Percentiles rank a stretch among this genome's conserved stretches.
These are phyloP conservation scores for Serripes groenlandicus DNA, from an alignment of 2,888 invertebrate genomes.

Conservation along the genomic window DNA sequence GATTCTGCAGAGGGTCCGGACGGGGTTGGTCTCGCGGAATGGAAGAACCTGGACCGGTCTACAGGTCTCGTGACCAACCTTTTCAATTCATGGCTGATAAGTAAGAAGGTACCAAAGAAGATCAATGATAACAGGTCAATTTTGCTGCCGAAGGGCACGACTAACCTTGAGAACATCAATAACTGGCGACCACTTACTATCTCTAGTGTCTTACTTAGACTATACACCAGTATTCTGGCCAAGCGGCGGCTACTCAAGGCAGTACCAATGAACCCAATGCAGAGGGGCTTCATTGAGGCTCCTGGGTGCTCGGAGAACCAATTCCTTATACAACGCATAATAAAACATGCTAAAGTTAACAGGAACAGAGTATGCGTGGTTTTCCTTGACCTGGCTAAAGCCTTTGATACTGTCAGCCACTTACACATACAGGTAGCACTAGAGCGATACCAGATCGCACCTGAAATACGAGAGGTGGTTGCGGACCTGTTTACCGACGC, in stretches of 20 bases:
- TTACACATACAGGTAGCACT: not conserved
- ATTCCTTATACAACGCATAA: not conserved
- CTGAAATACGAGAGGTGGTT: not conserved
- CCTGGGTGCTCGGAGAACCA: not conserved
- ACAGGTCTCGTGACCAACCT: not conserved
- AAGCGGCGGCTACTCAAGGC: not conserved
- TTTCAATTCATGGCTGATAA: not conserved
- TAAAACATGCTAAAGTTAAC: not conserved
- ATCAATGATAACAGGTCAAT: not conserved
- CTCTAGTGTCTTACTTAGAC: not conserved
- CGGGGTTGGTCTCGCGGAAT: not conserved
- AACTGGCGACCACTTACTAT: no score
- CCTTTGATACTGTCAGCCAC: not conserved
- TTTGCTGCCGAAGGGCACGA: not conserved
- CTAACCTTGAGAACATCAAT: not conserved
- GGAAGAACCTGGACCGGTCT: not conserved
- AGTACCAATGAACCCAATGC: not conserved
- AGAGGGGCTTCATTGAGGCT: not conserved
- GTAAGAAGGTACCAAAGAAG: not conserved
- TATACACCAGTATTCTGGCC: not conserved
- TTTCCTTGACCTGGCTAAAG: not conserved
- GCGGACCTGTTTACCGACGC: not conserved
- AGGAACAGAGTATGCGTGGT: not conserved
- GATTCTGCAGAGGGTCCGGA: not conserved
- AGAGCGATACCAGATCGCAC: not conserved